Evolutionary conservation across 1,140 invertebrate genomes (phyloP).

Genomic region (Achroia grisella): DNA sequence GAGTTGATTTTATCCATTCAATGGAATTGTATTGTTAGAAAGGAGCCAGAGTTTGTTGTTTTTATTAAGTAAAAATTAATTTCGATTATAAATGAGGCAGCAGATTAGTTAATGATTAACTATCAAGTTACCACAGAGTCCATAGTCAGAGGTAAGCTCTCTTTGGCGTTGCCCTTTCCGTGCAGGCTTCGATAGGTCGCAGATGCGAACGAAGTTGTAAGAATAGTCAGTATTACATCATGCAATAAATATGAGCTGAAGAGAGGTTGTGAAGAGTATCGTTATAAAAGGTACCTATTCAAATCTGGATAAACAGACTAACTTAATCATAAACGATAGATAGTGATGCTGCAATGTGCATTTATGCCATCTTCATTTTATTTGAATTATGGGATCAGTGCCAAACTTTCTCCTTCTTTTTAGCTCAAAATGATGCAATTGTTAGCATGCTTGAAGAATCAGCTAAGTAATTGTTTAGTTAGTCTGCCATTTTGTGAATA

Average conservation of each 20-base stretch:
- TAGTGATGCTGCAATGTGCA: slow-evolving; percentile 68
- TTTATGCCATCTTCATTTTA: slow-evolving; percentile 65
- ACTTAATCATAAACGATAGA: slow-evolving; percentile 42
- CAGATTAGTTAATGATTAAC: slow-evolving; percentile 55
- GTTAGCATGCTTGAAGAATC: slow-evolving; percentile 69
- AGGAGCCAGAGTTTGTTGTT: slow-evolving; percentile 66
- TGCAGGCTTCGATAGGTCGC: slow-evolving; percentile 14
- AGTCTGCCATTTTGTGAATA: slow-evolving; percentile 74
- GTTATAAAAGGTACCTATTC: slow-evolving; percentile 72
- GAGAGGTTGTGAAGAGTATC: slow-evolving; percentile 68
- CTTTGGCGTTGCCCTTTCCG: slow-evolving; percentile 50
- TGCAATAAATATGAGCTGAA: slow-evolving; percentile 50
- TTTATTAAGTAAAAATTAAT: slow-evolving; percentile 66
- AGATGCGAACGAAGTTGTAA: slow-evolving; percentile 12
- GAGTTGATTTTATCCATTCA: slow-evolving; percentile 70
- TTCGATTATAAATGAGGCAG: slow-evolving; percentile 59
- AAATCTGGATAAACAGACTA: slow-evolving; percentile 66
- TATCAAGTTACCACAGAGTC: slow-evolving; percentile 64
- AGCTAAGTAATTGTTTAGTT: slow-evolving; percentile 71
- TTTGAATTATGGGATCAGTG: slow-evolving; percentile 70
- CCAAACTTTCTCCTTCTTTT: slow-evolving; percentile 71
- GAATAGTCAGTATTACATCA: slow-evolving; percentile 52
- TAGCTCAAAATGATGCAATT: slow-evolving; percentile 72
- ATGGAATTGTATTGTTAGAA: slow-evolving; percentile 70
- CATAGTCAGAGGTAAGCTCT: slow-evolving; percentile 63